Base-by-base conservation (phyloP, 2,797 vertebrate species). In the Microctenopoma steveboyesi region DNA sequence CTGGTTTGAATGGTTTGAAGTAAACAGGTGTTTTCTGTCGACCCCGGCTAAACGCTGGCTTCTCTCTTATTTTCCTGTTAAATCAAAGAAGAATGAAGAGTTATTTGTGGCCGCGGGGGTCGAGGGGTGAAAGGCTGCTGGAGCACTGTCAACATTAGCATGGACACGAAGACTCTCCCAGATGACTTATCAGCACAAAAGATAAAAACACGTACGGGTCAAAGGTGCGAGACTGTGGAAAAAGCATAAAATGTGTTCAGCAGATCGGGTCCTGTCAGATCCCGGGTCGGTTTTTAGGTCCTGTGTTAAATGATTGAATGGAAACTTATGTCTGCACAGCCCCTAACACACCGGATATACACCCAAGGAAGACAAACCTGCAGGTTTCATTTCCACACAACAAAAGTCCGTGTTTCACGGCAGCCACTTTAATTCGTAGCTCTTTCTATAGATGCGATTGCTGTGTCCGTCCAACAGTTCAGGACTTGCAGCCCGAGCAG, bases 71-170 rank as follows among this genome's bases (percentile, higher is more conserved):
- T 78, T 81, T 64, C 64, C 72, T 83, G 57, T 65, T 74, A 86
- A 86, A 85, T 55, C 15, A 12, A 30, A 74, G 43, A 53, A 48
- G 49, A 51, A 59, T 54, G 47, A 64, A 71, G 69, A 77, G 76
- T 78, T 89, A 87, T 89, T 89, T 83, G 70, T 84, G 81, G 78
- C 72, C 27, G 13, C 14, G 1, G 0, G 67, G 83, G 81, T 83
- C 86, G 69, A 45, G 53, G 74, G 78, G 72, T 78, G 53, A 72
- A 30, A 0, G 63, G 16, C 69, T 67, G 65, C 69, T 74, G 67
- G 73, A 85, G 70, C 11, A 1, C 30, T 67, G 59, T 71, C 65
- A 73, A 60, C 51, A 42, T 48, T 40, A 30, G 37, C 62, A 60
- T n/a, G n/a, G 72, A 82, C 55, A 45, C 4, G 40, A 59, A 68